Conservation (phyloP, 1,140 invertebrate species). For the Bathynomus jamesi region DNA sequence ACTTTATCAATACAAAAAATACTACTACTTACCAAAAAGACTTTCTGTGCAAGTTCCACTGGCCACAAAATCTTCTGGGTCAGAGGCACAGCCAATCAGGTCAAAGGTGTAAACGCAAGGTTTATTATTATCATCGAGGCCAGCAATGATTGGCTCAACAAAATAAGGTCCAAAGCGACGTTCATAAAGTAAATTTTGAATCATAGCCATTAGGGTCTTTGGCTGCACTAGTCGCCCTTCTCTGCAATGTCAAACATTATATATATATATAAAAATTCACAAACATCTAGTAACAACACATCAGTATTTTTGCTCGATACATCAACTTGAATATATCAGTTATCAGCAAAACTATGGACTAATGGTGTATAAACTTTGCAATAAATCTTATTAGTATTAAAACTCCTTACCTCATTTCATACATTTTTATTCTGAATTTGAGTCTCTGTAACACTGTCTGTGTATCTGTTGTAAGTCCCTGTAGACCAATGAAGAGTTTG, state of each 20-base stretch:
- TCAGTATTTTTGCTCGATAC: no score
- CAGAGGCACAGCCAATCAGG: slow-evolving; percentile 81
- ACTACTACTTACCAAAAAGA: slow-evolving; percentile 22
- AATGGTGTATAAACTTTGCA: no score
- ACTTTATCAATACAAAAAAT: no score
- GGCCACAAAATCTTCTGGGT: slow-evolving; percentile 86
- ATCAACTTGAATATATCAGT: no score
- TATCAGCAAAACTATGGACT: no score
- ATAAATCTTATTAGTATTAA: no score
- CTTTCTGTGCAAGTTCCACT: slow-evolving; percentile 70
- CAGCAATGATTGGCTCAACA: slow-evolving; percentile 91
- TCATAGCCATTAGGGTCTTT: slow-evolving; percentile 82
- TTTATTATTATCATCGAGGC: slow-evolving; percentile 73
- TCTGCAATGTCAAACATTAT: no score
- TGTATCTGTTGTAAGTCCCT: slow-evolving; percentile 91
- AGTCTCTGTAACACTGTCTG: slow-evolving; percentile 87
- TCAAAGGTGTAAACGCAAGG: slow-evolving; percentile 93
- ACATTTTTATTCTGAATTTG: slow-evolving; percentile 55
- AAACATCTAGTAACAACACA: no score
- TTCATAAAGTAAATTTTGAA: slow-evolving; percentile 93
- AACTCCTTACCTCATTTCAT: slow-evolving; percentile 46
- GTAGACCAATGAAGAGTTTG: slow-evolving; percentile 79
- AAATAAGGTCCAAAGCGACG: slow-evolving; percentile 95
- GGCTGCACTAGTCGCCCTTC: slow-evolving; percentile 88
- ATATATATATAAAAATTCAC: no score